These are phyloP conservation scores for Phlogophora meticulosa DNA, from an alignment of 2,888 invertebrate genomes.

Conservation along the genomic window DNA sequence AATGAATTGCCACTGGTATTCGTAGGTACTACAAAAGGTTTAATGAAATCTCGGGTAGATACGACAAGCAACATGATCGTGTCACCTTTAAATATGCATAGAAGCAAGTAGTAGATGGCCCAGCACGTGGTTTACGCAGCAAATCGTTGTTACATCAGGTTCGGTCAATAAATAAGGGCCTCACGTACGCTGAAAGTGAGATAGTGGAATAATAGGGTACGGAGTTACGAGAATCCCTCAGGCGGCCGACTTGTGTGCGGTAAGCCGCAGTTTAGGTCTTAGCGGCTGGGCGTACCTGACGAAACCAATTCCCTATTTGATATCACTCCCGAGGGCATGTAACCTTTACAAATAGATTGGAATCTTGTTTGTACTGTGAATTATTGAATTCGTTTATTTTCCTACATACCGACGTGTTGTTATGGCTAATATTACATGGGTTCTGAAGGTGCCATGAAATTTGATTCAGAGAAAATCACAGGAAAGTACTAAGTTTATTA, in stretches of 20 bases:
- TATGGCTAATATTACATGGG: slow-evolving; percentile 6
- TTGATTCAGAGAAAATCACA: neutral
- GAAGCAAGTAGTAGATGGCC: slow-evolving; percentile 68
- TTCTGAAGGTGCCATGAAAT: neutral
- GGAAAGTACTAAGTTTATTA: neutral
- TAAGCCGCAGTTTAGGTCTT: slow-evolving; percentile 77
- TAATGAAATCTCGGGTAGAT: slow-evolving; percentile 21
- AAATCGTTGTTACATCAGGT: slow-evolving; percentile 74
- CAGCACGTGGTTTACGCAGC: slow-evolving; percentile 72
- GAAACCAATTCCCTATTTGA: slow-evolving; percentile 73
- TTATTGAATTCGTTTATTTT: slow-evolving; percentile 45
- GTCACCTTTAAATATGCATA: slow-evolving; percentile 71
- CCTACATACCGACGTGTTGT: slow-evolving; percentile 3
- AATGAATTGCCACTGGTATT: neutral
- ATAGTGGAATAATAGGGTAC: slow-evolving; percentile 81
- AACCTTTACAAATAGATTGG: slow-evolving; percentile 69
- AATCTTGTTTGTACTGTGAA: slow-evolving; percentile 48
- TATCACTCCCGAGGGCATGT: slow-evolving; percentile 66
- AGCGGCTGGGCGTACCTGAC: slow-evolving; percentile 68
- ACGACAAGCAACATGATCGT: slow-evolving; percentile 62
- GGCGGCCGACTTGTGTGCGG: slow-evolving; percentile 76
- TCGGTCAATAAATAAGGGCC: slow-evolving; percentile 79
- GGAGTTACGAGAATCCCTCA: slow-evolving; percentile 74
- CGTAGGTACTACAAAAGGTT: slow-evolving; percentile 1
- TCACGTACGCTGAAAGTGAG: slow-evolving; percentile 77